These are phyloP conservation scores for Scopus umbretta DNA, from an alignment of 2,113 vertebrate genomes.

Conservation along the genomic window DNA sequence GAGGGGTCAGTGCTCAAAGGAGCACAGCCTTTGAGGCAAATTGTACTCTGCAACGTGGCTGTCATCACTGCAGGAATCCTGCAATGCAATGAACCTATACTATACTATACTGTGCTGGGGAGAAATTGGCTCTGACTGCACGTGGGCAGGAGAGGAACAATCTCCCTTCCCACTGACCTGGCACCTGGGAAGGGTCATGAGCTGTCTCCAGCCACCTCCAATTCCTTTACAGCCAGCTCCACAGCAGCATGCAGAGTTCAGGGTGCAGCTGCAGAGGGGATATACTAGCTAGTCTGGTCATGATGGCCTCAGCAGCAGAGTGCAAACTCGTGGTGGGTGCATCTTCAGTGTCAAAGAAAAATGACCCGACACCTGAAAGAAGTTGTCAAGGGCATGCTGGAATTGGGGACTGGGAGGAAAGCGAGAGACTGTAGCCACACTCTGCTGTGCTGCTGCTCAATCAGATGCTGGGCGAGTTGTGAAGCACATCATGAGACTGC, in stretches of 20 bases:
- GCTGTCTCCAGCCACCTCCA: too few relatives aligned
- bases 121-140: not conserved
- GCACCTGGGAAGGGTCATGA: not conserved
- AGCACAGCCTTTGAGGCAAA: not conserved
- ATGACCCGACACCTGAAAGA: not conserved
- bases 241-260: not conserved
- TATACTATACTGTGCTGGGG: too few relatives aligned
- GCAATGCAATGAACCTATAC: fast-evolving
- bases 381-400: not conserved
- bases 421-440: not conserved
- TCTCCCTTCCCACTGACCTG: not conserved
- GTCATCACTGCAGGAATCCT: not conserved
- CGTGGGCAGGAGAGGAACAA: not conserved
- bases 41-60: not conserved
- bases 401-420: not conserved
- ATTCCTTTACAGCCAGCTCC: not conserved
- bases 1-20: not conserved
- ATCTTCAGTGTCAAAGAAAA: not conserved
- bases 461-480: not conserved
- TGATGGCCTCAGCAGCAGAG: not conserved
- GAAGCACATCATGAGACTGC: not conserved
- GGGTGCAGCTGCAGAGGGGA: not conserved
- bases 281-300: not conserved
- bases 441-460: not conserved
- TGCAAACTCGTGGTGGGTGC: too few relatives aligned